Evolutionary conservation across 1,140 invertebrate species (phyloP), one percentile per base, ranked within the genome.

Genomic region (Drosophila arizonae): DNA sequence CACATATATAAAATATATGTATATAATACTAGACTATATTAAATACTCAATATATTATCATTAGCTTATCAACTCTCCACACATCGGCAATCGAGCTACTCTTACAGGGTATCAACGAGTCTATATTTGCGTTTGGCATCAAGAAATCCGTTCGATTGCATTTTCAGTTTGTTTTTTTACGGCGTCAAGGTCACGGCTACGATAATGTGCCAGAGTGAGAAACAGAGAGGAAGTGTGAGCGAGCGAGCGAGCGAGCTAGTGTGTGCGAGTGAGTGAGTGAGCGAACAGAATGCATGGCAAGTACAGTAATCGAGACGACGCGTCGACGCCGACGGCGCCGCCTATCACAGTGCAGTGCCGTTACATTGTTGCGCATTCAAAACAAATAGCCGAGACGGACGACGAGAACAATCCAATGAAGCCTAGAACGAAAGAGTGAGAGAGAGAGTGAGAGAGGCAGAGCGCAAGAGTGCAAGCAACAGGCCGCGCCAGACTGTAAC

Each of bases 281-380:
- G 52, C n/a, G 48, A 63, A 28, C 75, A 33, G 41, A 28, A 9
- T 46, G 41, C 50, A 60, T 65, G 3, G 61, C 56, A 64, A 70
- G 67, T 71, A 75, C 61, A 75, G 70, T 68, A 57, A 73, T 72
- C 63, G 70, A 62, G 63, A 28, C 68, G 26, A 24, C 21, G 54
- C 50, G 21, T 13, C 21, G 21, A 24, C 21, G 21, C 21, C 56
- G 21, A 13, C 50, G 57, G 28, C 69, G 28, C 36, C 63, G 63
- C 36, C 69, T 54, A 63, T 63, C 50, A 33, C 28, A 33, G 21
- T 57, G 24, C 62, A 45, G 6, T 46, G 9, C 41, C 46, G 46
- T 76, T 73, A 76, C 74, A 76, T 57, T 76, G 74, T 76, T 68
- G 74, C 74, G 64, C 70, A 76, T 70, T 69, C 66, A 73, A 61